Base-by-base conservation (phyloP, 2,888 invertebrate genomes). In the Acholoe squamosa region DNA sequence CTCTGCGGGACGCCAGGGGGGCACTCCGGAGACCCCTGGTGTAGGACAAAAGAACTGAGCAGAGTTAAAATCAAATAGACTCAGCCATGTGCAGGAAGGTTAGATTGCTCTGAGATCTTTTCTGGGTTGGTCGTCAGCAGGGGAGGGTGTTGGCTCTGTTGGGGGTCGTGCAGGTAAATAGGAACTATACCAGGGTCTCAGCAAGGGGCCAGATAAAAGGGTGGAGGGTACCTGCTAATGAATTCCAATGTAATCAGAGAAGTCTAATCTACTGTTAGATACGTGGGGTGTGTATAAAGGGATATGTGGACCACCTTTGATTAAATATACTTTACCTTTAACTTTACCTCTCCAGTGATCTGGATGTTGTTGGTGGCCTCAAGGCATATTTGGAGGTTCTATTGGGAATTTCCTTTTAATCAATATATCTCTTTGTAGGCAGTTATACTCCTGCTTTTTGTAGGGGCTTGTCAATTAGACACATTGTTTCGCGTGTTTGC, bases 191-290 rank as follows among this genome's bases (percentile, higher is more conserved):
- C 71, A 71, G 14, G 28, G 16, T 0, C 25, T 14, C 71, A 71
- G 71, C 71, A 28, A 28, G 71, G 71, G 71, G 7, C 14, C 71
- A 71, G n/a, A 16, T 14, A 28, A 71, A 71, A 14, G 71, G 71
- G 71, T 25, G 25, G 71, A 71, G 28, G 31, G 5, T 28, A 28
- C 28, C 28, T 25, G 28, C 31, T 71, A 71, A 71, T 71, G 71
- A 71, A 71, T 71, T 71, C 28, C 25, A 71, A 71, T 71, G 71
- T 71, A 71, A 71, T 28, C 71, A 71, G 28, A 28, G 71, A 71
- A 28, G 71, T n/a, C 71, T 14, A 71, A 71, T 71, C 25, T 28
- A 71, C 71, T 28, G 19, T 14, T 28, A 43, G 43, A 5, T 25
- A 71, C 71, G 71, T 28, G 0, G 14, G 25, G 71, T 1, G 71